Evolutionary conservation across 2,888 invertebrate genomes (phyloP), one percentile per base, ranked within the genome.

Genomic region (Brenthis ino): DNA sequence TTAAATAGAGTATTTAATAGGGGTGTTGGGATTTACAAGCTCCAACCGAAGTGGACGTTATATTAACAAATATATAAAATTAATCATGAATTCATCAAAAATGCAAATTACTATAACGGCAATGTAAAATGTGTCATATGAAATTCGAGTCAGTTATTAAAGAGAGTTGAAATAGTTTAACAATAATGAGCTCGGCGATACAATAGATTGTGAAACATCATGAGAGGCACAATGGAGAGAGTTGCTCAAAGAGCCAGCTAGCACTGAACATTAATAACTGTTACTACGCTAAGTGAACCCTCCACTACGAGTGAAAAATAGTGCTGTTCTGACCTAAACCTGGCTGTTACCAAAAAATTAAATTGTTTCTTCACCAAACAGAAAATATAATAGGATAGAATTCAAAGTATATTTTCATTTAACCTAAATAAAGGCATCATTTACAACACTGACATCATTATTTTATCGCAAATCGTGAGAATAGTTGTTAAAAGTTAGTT

Each of bases 121-220:
- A 43, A 63, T 61, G 51, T 61, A 16, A 68, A 68, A 70, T 65
- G 56, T 28, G 60, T 57, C 37, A 57, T 55, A 68, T 64, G 51
- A 64, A 66, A 55, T 72, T 65, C 54, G 55, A 57, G 64, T 60
- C 56, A 63, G 50, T 54, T 61, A 60, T 61, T 68, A 85, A 86
- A 85, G 82, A 78, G 78, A 73, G 74, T 71, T 80, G 79, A 78
- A 78, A 82, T 83, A 85, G 83, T 82, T 80, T 81, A 83, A 85
- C 82, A 86, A 84, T 82, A 81, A 85, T 81, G 83, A 82, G 82
- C 80, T 80, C 82, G 81, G 78, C 78, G 80, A 84, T 80, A 86
- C 86, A 87, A 88, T 85, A 85, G 87, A 88, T 87, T 86, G 86
- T 86, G 86, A 88, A 88, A 86, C 84, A 84, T 88, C 87, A 69